Evolutionary conservation across 2,888 invertebrate species (phyloP).

Genomic region (Brachyptera putata): DNA sequence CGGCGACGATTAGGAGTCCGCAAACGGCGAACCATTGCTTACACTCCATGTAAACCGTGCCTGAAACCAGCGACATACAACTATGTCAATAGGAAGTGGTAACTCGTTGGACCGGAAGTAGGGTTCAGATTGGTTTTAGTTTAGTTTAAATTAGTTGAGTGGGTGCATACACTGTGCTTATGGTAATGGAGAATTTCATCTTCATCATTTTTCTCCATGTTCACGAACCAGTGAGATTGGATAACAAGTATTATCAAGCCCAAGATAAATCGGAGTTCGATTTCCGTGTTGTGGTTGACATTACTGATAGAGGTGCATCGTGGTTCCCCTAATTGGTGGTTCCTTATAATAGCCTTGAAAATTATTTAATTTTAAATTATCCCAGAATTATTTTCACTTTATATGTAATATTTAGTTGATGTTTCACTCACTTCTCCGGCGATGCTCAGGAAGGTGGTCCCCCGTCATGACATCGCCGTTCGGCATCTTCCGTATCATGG

Average conservation of each 20-base stretch:
- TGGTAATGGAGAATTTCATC: too few relatives aligned
- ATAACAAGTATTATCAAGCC: too few relatives aligned
- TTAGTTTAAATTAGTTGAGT: too few relatives aligned
- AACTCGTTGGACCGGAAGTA: too few relatives aligned
- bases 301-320: neutral
- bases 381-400: too few relatives aligned
- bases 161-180: too few relatives aligned
- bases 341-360: neutral
- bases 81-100: neutral
- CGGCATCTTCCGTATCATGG: conserved; percentile 4
- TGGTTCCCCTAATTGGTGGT: neutral
- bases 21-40: conserved; percentile 31
- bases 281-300: too few relatives aligned
- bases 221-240: too few relatives aligned
- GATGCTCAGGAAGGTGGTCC: conserved; percentile 2
- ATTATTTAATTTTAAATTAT: too few relatives aligned
- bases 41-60: conserved; percentile 27
- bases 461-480: neutral
- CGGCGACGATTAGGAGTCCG: conserved; percentile 30
- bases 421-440: neutral
- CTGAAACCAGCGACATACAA: neutral
- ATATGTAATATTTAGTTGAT: neutral
- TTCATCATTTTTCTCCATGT: too few relatives aligned
- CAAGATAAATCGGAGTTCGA: too few relatives aligned
- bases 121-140: too few relatives aligned